phyloP scores from a whole-genome alignment of 2,797 vertebrate species.

The Anabas testudineus region DNA sequence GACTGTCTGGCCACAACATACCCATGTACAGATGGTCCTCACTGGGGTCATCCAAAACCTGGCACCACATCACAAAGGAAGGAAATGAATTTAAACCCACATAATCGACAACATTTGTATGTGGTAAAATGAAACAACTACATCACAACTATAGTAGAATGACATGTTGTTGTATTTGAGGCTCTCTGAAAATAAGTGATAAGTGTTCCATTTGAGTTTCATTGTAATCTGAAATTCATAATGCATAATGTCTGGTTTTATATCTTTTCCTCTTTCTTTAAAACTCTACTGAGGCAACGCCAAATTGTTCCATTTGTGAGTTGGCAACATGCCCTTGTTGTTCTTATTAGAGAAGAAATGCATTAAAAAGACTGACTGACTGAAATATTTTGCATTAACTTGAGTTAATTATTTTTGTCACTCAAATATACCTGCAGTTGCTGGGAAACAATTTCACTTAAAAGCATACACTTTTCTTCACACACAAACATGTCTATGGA shows the following conservation, averaged over 20 bases:
- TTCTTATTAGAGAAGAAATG: slow-evolving; percentile 8
- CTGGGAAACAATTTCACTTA: not conserved
- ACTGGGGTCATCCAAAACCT: slow-evolving; percentile 98
- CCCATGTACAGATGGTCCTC: slow-evolving; percentile 99
- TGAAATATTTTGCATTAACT: not conserved
- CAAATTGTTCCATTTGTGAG: not conserved
- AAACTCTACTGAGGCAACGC: slow-evolving; percentile 2
- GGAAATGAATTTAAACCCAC: slow-evolving; percentile 47
- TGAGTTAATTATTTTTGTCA: not conserved
- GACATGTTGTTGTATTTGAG: not conserved
- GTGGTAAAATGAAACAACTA: not conserved
- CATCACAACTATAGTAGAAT: not conserved
- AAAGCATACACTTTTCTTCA: not conserved
- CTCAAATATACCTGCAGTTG: not conserved
- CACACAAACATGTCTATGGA: not conserved
- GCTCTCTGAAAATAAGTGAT: not conserved
- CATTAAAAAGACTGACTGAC: not conserved
- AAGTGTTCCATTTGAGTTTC: not conserved
- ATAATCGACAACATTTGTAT: slow-evolving; percentile 23
- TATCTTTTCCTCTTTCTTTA: not conserved
- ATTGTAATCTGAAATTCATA: not conserved
- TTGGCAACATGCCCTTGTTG: not conserved
- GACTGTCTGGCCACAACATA: slow-evolving; percentile 76
- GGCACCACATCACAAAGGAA: slow-evolving; percentile 67
- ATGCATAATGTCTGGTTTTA: not conserved